Percentiles rank a stretch among this genome's conserved stretches.
Conservation (phyloP, 2,888 invertebrate genomes). For the Ormyrus thymus region DNA sequence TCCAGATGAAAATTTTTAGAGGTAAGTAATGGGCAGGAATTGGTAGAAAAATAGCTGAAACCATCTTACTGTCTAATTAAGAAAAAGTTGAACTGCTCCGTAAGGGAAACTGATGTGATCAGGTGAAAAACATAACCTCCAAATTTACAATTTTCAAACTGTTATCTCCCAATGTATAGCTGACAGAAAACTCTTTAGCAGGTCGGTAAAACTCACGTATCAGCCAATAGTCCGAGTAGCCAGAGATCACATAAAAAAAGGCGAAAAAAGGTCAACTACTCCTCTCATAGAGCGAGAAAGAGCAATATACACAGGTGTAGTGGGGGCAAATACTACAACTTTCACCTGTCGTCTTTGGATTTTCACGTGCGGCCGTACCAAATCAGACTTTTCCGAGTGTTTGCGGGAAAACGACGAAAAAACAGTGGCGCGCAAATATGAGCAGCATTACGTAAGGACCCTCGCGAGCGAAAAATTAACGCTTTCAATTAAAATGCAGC, state of each 20-base stretch:
- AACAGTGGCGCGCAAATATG: too few species aligned
- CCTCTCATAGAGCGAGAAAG: not conserved
- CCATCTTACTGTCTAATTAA: not conserved
- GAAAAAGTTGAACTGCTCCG: constrained; percentile 7
- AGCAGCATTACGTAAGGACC: constrained; percentile 30
- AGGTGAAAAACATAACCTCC: constrained; percentile 47
- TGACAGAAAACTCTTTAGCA: too few species aligned
- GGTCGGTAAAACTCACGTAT: too few species aligned
- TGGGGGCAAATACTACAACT: constrained; percentile 31
- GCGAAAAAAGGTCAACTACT: constrained; percentile 33
- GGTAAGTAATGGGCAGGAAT: not conserved
- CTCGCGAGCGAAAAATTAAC: constrained; percentile 20
- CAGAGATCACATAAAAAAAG: not conserved
- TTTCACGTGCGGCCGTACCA: constrained; percentile 11
- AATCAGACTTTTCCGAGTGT: too few species aligned
- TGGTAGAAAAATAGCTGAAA: not conserved
- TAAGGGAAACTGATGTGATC: constrained; percentile 10
- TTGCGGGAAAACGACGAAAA: too few species aligned
- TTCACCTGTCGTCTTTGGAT: constrained; percentile 31
- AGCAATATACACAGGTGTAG: not conserved
- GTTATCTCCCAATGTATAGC: too few species aligned
- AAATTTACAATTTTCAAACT: not conserved
- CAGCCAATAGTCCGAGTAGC: too few species aligned
- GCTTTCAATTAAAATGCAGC: constrained; percentile 24
- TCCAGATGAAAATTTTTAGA: not conserved